These are phyloP conservation scores for Scaptomyza graminum DNA, from an alignment of 1,140 invertebrate species.

Conservation along the genomic window DNA sequence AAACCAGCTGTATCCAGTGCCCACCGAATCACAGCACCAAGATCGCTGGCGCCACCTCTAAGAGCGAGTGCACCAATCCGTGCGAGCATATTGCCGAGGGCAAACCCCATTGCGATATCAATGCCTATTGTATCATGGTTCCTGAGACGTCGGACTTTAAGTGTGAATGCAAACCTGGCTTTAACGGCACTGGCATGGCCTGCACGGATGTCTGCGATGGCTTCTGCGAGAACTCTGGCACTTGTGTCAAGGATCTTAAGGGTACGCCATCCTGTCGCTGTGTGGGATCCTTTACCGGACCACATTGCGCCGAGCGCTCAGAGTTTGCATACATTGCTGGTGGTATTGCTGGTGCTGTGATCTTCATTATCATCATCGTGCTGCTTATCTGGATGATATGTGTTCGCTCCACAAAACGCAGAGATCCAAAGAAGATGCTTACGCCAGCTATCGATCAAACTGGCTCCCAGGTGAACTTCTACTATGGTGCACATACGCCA, in stretches of 20 bases:
- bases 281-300: constrained; percentile 95
- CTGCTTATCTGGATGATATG: constrained; percentile 99
- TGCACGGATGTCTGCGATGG: constrained; percentile 94
- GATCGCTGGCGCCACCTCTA: constrained; percentile 88
- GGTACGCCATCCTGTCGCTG: constrained; percentile 94
- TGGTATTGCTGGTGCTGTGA: constrained; percentile 95
- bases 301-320: constrained; percentile 94
- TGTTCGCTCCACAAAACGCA: constrained; percentile 91
- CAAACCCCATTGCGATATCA: constrained; percentile 92
- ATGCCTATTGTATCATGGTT: constrained; percentile 94
- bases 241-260: constrained; percentile 93
- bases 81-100: constrained; percentile 90
- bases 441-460: constrained; percentile 94
- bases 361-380: constrained; percentile 95
- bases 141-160: constrained; percentile 94
- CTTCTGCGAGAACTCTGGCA: constrained; percentile 96
- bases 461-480: constrained; percentile 97
- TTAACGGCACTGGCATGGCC: constrained; percentile 93
- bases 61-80: constrained; percentile 95
- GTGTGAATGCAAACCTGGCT: constrained; percentile 97
- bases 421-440: constrained; percentile 94
- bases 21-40: constrained; percentile 96
- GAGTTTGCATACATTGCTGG: constrained; percentile 97
- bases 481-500: constrained; percentile 94
- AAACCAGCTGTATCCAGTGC: constrained; percentile 94